Evolutionary conservation across 2,797 vertebrate genomes (phyloP), one percentile per base, ranked within the genome.

Genomic region (Thunnus albacares): DNA sequence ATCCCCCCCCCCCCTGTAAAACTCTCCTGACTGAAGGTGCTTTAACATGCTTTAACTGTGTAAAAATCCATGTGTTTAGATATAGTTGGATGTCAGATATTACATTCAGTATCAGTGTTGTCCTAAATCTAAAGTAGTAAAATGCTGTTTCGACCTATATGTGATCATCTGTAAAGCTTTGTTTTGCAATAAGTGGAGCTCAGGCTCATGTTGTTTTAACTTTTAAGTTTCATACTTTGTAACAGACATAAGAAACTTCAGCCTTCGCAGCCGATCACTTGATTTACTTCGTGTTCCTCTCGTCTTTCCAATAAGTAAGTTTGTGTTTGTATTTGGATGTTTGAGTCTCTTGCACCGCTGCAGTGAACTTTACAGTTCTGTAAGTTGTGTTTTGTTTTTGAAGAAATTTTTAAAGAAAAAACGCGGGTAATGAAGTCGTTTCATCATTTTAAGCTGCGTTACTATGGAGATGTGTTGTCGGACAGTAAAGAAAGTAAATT

Each of bases 41-140:
- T 72, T 75, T 38, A 75, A 87, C 89, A 87, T 90, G 90, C 89
- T 77, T 38, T 86, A 83, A 64, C 43, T 69, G 80, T 82, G 79
- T 75, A 52, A 60, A 86, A 78, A 79, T 67, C 79, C 15, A 57
- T 43, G 67, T 84, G 71, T 82, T 60, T 86, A 77, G 43, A 89
- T 89, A 88, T 69, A 78, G 60, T 56, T 60, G 38, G 33, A 77
- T 52, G 59, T 86, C 77, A 55, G 73, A 69, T 87, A 66, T 81
- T 86, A 91, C 82, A 88, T 88, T 90, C 86, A 80, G 69, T 86
- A 87, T 83, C 78, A 79, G 51, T 56, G 83, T 82, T 3, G 52
- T 62, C 53, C 77, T 90, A 88, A 73, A 33, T 86, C 83, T 90
- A 91, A 72, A 69, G 81, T 55, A 84, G 73, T 84, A 80, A 82